Conservation (phyloP, 2,888 invertebrate species). For the Microchrysa polita region DNA sequence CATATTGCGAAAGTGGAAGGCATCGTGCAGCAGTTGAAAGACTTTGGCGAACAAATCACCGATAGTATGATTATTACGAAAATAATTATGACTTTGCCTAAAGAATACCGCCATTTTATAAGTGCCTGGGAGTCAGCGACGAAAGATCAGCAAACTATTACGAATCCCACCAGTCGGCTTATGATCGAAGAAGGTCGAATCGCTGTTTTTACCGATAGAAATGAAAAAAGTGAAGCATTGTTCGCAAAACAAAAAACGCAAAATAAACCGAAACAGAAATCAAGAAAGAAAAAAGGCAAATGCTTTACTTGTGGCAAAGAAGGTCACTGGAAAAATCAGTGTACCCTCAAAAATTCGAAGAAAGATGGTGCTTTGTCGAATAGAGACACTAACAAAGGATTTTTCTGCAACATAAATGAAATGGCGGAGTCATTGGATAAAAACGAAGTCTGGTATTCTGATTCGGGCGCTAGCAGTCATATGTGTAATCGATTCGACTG, state of each 20-base stretch:
- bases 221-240: conserved; percentile 11
- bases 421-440: no score
- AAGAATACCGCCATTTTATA: conserved; percentile 56
- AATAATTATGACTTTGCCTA: conserved; percentile 51
- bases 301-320: conserved; percentile 24
- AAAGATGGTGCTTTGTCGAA: neutral
- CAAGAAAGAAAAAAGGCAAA: neutral
- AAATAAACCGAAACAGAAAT: neutral
- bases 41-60: conserved; percentile 40
- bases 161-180: conserved; percentile 50
- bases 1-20: conserved; percentile 37
- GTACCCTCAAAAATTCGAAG: neutral
- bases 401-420: neutral
- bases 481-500: conserved; percentile 37
- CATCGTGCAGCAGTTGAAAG: conserved; percentile 35
- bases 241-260: conserved; percentile 45
- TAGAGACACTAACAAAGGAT: neutral
- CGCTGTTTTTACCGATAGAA: conserved; percentile 12
- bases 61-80: conserved; percentile 50
- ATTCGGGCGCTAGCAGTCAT: conserved; percentile 48
- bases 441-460: conserved; percentile 43
- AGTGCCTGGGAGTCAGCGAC: conserved; percentile 54
- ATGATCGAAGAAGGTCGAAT: conserved; percentile 51
- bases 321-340: conserved; percentile 48
- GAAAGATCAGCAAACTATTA: conserved; percentile 50